Evolutionary conservation across 2,113 vertebrate species (phyloP).

Genomic region (Macroglossus sobrinus): DNA sequence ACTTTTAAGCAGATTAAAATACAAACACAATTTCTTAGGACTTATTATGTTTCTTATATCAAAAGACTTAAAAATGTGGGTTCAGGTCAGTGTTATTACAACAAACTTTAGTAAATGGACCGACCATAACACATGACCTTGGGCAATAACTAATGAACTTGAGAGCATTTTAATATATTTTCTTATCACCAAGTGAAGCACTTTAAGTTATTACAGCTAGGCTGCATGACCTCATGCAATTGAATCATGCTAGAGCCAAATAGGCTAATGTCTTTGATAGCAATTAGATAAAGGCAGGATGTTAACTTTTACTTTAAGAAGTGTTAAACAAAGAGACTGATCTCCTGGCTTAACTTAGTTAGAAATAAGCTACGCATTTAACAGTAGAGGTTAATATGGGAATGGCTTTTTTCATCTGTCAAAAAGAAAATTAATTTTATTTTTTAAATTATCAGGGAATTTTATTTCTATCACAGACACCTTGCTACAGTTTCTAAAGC

Average conservation of each 20-base stretch:
- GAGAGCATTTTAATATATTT: conserved; percentile 83
- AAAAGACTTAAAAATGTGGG: conserved; percentile 64
- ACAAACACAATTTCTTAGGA: conserved; percentile 58
- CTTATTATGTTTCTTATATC: neutral
- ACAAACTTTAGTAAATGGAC: conserved; percentile 77
- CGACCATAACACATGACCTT: conserved; percentile 82
- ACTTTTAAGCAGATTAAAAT: conserved; percentile 51
- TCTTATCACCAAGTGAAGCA: conserved; percentile 76
- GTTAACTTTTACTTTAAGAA: conserved; percentile 54
- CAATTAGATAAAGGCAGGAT: conserved; percentile 64
- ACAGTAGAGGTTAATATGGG: neutral
- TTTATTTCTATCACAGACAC: conserved; percentile 40
- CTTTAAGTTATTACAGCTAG: conserved; percentile 83
- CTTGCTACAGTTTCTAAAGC: conserved; percentile 52
- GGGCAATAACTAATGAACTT: conserved; percentile 87
- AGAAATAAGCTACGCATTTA: conserved; percentile 29
- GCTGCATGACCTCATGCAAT: conserved; percentile 80
- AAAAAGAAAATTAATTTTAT: conserved; percentile 61
- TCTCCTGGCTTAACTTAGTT: conserved; percentile 11
- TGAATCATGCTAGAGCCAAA: conserved; percentile 68
- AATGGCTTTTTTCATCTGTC: conserved; percentile 71
- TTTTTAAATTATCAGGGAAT: conserved; percentile 50
- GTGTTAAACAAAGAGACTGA: conserved; percentile 61
- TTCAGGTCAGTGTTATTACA: conserved; percentile 67
- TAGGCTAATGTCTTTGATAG: conserved; percentile 66